Evolutionary conservation across 2,888 invertebrate genomes (phyloP).

Genomic region (Drosophila niveifrons): DNA sequence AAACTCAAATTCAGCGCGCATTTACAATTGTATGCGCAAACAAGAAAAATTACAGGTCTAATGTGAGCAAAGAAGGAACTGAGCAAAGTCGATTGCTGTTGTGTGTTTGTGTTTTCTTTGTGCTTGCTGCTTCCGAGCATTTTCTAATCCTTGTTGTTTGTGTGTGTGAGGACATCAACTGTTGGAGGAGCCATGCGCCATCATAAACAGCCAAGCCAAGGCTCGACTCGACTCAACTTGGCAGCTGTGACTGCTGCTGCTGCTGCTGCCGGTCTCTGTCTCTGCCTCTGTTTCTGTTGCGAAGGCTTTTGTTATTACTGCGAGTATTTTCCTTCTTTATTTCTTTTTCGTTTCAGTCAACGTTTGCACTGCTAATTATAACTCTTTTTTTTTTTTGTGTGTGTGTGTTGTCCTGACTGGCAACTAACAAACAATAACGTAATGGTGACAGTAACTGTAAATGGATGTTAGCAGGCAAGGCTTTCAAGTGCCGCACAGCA

Average conservation of each 20-base stretch:
- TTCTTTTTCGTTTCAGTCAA: conserved; percentile 29
- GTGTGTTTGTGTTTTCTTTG: not conserved
- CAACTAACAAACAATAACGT: conserved; percentile 18
- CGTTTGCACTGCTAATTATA: conserved; percentile 60
- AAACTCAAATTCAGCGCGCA: conserved; percentile 32
- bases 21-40: conserved; percentile 46
- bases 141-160: conserved; percentile 43
- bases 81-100: conserved; percentile 29
- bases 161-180: conserved; percentile 21
- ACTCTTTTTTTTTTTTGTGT: conserved; percentile 53
- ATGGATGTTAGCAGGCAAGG: conserved; percentile 35
- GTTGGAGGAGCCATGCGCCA: conserved; percentile 18
- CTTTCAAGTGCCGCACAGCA: conserved; percentile 31
- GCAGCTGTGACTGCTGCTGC: conserved; percentile 19
- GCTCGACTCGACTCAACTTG: conserved; percentile 6
- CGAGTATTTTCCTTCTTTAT: conserved; percentile 1
- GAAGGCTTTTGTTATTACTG: conserved; percentile 31
- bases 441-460: conserved; percentile 33
- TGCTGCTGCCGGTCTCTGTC: too few species aligned
- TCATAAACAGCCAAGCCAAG: conserved; percentile 39
- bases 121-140: conserved; percentile 10
- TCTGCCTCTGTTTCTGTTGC: not conserved
- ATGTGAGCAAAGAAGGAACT: not conserved
- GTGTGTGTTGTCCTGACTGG: conserved; percentile 14
- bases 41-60: conserved; percentile 29